Base-by-base conservation (phyloP, 53 echinoderm and acorn worm genomes). In the Zoroaster sp. region DNA sequence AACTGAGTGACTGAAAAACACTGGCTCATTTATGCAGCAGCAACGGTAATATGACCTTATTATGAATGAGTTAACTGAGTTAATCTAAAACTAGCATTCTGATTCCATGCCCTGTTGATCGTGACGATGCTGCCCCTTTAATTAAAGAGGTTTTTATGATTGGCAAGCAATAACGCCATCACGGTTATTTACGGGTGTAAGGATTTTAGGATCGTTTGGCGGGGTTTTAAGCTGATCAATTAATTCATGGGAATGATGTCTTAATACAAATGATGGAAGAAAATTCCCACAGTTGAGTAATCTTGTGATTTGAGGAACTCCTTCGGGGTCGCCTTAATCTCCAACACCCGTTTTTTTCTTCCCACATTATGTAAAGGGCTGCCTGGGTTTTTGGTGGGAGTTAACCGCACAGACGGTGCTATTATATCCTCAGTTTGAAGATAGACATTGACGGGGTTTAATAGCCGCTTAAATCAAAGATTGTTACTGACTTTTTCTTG, bases 291-390 rank as follows among this genome's bases (percentile, higher is more conserved):
- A 40, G 66, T 0, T 14, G 81, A 41, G 40, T 42, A 23, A 73
- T 76, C 81, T 67, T 33, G 67, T 78, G 55, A 43, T 81, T 66
- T 66, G 17, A 67, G 43, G 66, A 18, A 14, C 18, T 45, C 31
- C 78, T 28, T 37, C 78, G 78, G 78, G 78, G 78, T 35, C 59
- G n/a, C 40, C 5, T 54, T 78, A 78, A 78, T 78, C 78, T 53
- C 40, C 0, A 36, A 81, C 66, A 66, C 81, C 67, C 23, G 42
- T 23, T 63, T 78, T 25, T 81, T 66, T 6, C 17, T 10, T 21
- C 21, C 2, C 14, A 41, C 23, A 39, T 36, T 23, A 14, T 67
- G 41, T 39, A 81, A 66, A 39, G 67, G 25, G 23, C 6, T 31
- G 28, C 41, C 40, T 30, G 1, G 17, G 67, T 66, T 66, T 6